These are phyloP conservation scores for Andrena hattorfiana DNA, from an alignment of 2,888 invertebrate genomes.

Conservation along the genomic window DNA sequence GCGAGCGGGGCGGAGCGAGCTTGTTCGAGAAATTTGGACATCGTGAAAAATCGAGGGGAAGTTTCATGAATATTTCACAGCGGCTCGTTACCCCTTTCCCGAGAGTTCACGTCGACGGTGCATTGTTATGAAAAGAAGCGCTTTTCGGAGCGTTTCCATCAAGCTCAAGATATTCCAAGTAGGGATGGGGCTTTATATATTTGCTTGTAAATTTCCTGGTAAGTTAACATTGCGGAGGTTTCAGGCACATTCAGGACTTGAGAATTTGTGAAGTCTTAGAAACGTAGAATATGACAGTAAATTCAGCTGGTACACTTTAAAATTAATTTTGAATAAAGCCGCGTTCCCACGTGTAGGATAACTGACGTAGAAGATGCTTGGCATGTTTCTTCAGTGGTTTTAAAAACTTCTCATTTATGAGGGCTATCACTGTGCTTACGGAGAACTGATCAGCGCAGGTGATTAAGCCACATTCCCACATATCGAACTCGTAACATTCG, in stretches of 20 bases:
- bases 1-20: neutral
- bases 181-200: neutral
- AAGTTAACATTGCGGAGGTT: neutral
- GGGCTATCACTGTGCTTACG: too few relatives aligned
- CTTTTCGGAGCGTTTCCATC: neutral
- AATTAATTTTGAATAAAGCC: too few relatives aligned
- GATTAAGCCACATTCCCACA: neutral
- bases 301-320: too few relatives aligned
- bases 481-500: neutral
- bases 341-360: too few relatives aligned
- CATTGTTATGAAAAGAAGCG: slow-evolving; percentile 9
- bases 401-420: too few relatives aligned
- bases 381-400: too few relatives aligned
- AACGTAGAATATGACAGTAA: too few relatives aligned
- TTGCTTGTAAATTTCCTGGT: neutral
- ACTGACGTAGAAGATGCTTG: too few relatives aligned
- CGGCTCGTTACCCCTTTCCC: slow-evolving; percentile 21
- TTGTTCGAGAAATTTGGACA: slow-evolving; percentile 19
- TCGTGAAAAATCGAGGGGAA: slow-evolving; percentile 18
- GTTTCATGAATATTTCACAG: slow-evolving; percentile 38
- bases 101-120: slow-evolving; percentile 2
- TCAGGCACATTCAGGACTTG: neutral
- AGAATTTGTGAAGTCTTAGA: too few relatives aligned
- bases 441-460: neutral
- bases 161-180: neutral